Evolutionary conservation across 2,113 vertebrate species (phyloP), one percentile per base, ranked within the genome.

Genomic region (Limanda limanda): DNA sequence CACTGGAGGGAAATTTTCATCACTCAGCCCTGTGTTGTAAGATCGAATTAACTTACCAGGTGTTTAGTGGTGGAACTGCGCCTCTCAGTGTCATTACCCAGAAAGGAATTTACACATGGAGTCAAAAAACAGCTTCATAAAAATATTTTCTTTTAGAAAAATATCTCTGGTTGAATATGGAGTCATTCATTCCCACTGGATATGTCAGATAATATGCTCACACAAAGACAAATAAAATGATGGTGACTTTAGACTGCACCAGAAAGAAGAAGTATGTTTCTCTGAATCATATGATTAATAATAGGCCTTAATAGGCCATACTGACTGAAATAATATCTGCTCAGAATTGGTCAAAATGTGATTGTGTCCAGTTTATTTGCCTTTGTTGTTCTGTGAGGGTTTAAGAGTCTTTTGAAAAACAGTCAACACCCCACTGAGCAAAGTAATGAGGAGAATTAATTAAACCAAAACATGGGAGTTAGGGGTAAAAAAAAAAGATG

Each of bases 401-500:
- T 85, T 66, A 74, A 75, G n/a, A 67, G 63, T 75, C 55, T 79
- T 81, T 73, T 52, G 45, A 70, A 66, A 48, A 40, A 73, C 42
- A 63, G 25, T 31, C 25, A 70, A 42, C 31, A 0, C 78, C 78
- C 75, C 11, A 68, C 74, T 66, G 74, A 56, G 80, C 10, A 59
- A 47, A 40, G 3, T 76, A 79, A 83, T 76, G 37, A 62, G 42
- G 18, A 72, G 55, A 79, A 82, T 78, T 60, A 73, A 84, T 89
- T 78, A 77, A 68, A 74, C 48, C 45, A n/a, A 68, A 40, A 66
- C 62, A 14, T 17, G 2, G 51, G 48, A 20, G 7, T 3, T 6
- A 20, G 18, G 48, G 18, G 58, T 70, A 51, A 18, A 3, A 52
- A 27, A 3, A 52, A n/a, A 61, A 51, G 57, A 35, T 60, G 37